Base-by-base conservation (phyloP, 2,888 invertebrate genomes). In the Mesochorus sp. region DNA sequence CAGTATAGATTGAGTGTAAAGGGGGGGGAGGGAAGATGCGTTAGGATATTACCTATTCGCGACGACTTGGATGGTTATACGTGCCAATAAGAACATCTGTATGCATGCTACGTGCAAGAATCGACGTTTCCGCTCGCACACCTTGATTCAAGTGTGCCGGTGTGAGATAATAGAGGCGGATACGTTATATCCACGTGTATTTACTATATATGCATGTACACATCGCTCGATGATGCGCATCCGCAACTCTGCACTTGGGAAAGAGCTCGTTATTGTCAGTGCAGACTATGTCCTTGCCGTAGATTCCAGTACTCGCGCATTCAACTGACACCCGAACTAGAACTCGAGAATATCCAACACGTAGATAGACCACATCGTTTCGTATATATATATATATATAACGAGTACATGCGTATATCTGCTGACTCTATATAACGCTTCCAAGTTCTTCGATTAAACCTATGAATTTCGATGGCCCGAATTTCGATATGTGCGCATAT, bases 391-490 rank as follows among this genome's bases (percentile, higher is more conserved):
- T 53, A 64, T 39, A 39, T 37, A 51, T n/a, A n/a, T n/a, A n/a
- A n/a, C n/a, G n/a, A n/a, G n/a, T n/a, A n/a, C n/a, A n/a, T n/a
- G n/a, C n/a, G n/a, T n/a, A n/a, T n/a, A n/a, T n/a, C n/a, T n/a
- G n/a, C n/a, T n/a, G n/a, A n/a, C n/a, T n/a, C n/a, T n/a, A n/a
- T n/a, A n/a, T n/a, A n/a, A n/a, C n/a, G n/a, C n/a, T 61, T 39
- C 12, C 51, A 44, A 59, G 53, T 66, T 66, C 71, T 66, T 74
- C 57, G 67, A 76, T 76, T 71, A 71, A 76, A 57, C 66, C 61
- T 44, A 61, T 71, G 71, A 76, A 76, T 76, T 42, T 67, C 76
- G 55, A 76, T 53, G 39, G 76, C 21, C 37, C 37, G 37, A 44
- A 59, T 53, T n/a, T n/a, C 37, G 21, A 34, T 61, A 49, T 31